A percentile compares a stretch with the other conserved stretches of the same genome.
Evolutionary conservation across 1,140 invertebrate species (phyloP).

Genomic region (Eueides isabella): DNA sequence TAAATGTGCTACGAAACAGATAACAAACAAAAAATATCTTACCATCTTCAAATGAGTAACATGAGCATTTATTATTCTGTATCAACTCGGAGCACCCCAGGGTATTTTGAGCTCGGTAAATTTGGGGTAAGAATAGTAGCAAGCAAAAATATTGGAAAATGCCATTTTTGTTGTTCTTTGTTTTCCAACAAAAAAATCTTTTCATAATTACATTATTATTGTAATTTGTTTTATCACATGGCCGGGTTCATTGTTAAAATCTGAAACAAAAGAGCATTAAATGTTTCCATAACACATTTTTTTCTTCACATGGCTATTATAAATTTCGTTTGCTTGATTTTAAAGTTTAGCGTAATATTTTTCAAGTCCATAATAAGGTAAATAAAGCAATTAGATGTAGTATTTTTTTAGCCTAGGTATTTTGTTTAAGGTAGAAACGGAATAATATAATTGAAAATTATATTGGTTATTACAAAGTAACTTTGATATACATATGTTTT

Average conservation of each 20-base stretch:
- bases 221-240: conserved; percentile 56
- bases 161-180: conserved; percentile 61
- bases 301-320: neutral
- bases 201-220: conserved; percentile 78
- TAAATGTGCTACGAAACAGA: conserved; percentile 18
- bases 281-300: neutral
- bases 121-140: conserved; percentile 68
- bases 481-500: no score
- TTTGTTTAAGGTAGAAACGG: no score
- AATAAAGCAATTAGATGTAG: no score
- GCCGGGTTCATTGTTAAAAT: conserved; percentile 39
- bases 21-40: conserved; percentile 42
- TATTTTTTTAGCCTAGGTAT: no score
- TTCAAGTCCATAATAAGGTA: neutral
- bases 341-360: neutral
- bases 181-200: conserved; percentile 65
- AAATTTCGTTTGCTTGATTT: no score
- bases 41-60: conserved; percentile 75
- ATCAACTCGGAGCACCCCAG: conserved; percentile 68
- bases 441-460: no score
- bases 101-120: conserved; percentile 78
- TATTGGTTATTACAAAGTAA: neutral
- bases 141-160: conserved; percentile 71
- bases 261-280: conserved; percentile 50
- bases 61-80: conserved; percentile 73